Evolutionary conservation across 2,888 invertebrate species (phyloP).

Genomic region (Lithophane semibrunnea): DNA sequence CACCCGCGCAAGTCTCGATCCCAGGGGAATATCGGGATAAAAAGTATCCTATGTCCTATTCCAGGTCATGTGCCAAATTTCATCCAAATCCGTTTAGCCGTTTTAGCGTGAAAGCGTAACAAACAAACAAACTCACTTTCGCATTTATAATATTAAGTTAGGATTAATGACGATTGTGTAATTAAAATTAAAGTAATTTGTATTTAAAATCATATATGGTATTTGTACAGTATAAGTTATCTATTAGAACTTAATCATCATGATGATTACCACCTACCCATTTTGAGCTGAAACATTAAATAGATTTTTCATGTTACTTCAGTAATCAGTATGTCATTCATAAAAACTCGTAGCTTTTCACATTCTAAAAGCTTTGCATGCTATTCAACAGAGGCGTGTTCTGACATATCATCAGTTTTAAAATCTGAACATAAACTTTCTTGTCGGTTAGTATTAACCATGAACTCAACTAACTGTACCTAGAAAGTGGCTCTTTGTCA

Average conservation of each 20-base stretch:
- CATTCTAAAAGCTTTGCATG: not conserved
- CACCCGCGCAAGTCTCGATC: too few relatives aligned
- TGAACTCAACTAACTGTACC: constrained; percentile 40
- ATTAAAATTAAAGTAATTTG: not conserved
- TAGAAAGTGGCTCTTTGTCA: constrained; percentile 34
- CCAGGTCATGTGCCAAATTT: too few relatives aligned
- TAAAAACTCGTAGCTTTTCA: not conserved
- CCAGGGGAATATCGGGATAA: too few relatives aligned
- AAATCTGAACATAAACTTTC: constrained; percentile 35
- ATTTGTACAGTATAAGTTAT: not conserved
- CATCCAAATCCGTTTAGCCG: too few relatives aligned
- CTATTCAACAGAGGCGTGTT: not conserved
- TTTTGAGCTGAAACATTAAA: not conserved
- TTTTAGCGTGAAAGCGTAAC: too few relatives aligned
- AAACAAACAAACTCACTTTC: too few relatives aligned
- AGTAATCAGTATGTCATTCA: not conserved
- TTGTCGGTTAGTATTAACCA: constrained; percentile 37
- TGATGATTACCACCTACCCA: not conserved
- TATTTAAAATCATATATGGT: not conserved
- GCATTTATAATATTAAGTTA: too few relatives aligned
- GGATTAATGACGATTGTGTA: not conserved
- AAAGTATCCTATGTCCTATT: too few relatives aligned
- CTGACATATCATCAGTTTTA: not conserved
- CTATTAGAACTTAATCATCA: not conserved
- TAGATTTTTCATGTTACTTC: not conserved